A percentile compares a stretch with the other conserved stretches of the same genome.
These are phyloP conservation scores for Merops nubicus DNA, from an alignment of 2,113 vertebrate species.

Conservation along the genomic window DNA sequence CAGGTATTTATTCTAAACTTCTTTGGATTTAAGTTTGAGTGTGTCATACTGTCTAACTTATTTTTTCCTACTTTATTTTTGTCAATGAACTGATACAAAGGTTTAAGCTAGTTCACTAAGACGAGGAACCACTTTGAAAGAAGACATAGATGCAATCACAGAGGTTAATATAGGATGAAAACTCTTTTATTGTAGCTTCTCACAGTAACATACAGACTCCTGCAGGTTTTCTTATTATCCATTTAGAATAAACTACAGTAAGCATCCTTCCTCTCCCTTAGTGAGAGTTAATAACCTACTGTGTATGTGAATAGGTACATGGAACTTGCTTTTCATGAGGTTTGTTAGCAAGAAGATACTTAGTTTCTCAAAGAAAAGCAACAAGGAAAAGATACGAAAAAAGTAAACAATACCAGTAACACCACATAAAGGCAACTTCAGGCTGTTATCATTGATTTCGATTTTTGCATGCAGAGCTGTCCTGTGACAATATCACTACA, in stretches of 20 bases:
- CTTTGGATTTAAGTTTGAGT: not conserved
- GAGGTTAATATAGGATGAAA: constrained; percentile 1
- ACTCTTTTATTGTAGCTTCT: not conserved
- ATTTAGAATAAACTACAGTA: not conserved
- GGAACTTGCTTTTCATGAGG: not conserved
- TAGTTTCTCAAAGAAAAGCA: not conserved
- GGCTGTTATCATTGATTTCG: not conserved
- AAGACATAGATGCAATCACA: not conserved
- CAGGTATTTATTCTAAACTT: not conserved
- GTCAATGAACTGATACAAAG: not conserved
- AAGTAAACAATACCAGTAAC: not conserved
- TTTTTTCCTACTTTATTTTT: not conserved
- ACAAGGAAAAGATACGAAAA: not conserved
- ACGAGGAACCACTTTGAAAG: not conserved
- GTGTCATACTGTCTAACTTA: not conserved
- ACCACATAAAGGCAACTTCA: not conserved
- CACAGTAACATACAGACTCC: not conserved
- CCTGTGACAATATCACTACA: not conserved
- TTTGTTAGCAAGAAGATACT: not conserved
- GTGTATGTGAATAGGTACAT: not conserved
- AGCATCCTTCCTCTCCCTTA: not conserved
- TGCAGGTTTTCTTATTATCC: not conserved
- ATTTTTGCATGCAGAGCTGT: not conserved
- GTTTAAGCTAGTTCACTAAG: not conserved
- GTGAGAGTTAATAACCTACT: not conserved